phyloP scores from a whole-genome alignment of 2,797 vertebrate species.

The Rachycentron canadum region DNA sequence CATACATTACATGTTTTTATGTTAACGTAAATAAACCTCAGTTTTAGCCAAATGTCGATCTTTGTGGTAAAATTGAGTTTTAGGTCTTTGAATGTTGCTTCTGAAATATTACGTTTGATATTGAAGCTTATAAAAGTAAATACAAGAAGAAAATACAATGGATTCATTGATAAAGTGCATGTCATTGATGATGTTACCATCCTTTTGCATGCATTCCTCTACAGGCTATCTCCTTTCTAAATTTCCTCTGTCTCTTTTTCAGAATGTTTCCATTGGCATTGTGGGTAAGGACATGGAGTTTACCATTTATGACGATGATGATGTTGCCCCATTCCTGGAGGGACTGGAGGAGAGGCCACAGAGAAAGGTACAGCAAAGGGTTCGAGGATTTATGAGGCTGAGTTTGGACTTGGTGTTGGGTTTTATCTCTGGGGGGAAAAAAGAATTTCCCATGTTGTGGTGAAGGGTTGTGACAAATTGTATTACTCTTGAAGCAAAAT shows the following conservation, averaged over 20 bases:
- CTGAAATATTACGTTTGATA: neutral
- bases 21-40: too few species aligned
- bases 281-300: slow-evolving; percentile 98
- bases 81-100: neutral
- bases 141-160: neutral
- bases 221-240: neutral
- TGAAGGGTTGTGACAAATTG: neutral
- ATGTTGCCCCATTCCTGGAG: slow-evolving; percentile 93
- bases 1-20: too few species aligned
- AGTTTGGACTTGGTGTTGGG: neutral
- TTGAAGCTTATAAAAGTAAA: neutral
- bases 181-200: neutral
- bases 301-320: slow-evolving; percentile 96
- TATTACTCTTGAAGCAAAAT: neutral
- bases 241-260: slow-evolving; percentile 35
- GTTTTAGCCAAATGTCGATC: neutral
- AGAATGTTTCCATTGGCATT: slow-evolving; percentile 98
- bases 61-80: neutral
- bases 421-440: neutral
- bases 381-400: neutral
- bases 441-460: neutral
- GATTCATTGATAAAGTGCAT: neutral
- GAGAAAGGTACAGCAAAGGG: slow-evolving; percentile 86
- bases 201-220: neutral
- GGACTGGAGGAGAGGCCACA: slow-evolving; percentile 98